Conservation (phyloP, 2,797 vertebrate genomes). For the Hemibagrus guttatus region DNA sequence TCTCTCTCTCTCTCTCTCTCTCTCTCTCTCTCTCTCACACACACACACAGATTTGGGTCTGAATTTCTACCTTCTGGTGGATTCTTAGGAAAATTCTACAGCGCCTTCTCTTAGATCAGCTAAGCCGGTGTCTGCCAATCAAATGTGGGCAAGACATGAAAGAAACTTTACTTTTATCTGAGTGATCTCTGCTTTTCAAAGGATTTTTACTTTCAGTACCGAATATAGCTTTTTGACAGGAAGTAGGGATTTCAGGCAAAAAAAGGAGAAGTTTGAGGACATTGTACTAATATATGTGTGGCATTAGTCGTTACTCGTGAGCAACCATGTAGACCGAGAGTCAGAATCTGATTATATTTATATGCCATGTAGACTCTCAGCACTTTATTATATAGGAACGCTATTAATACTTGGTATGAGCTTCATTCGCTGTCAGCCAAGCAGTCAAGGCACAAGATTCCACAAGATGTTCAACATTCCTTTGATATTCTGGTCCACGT, state of each 20-base stretch:
- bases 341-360: too few relatives aligned
- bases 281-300: too few relatives aligned
- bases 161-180: conserved; percentile 36
- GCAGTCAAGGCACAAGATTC: too few relatives aligned
- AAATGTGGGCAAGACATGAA: conserved; percentile 42
- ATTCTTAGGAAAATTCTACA: conserved; percentile 10
- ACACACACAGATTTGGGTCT: not conserved
- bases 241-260: not conserved
- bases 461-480: too few relatives aligned
- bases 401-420: too few relatives aligned
- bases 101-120: conserved; percentile 40
- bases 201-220: conserved; percentile 7
- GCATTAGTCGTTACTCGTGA: not conserved
- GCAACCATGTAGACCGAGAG: not conserved
- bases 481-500: too few relatives aligned
- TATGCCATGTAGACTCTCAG: too few relatives aligned
- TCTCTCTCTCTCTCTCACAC: not conserved
- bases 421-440: too few relatives aligned
- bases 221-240: not conserved
- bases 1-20: not conserved
- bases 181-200: conserved; percentile 41
- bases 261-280: not conserved
- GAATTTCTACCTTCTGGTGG: not conserved
- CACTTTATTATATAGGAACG: too few relatives aligned
- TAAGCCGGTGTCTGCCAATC: conserved; percentile 35